Conservation (phyloP, 2,888 invertebrate species). For the Heliconius sara region DNA sequence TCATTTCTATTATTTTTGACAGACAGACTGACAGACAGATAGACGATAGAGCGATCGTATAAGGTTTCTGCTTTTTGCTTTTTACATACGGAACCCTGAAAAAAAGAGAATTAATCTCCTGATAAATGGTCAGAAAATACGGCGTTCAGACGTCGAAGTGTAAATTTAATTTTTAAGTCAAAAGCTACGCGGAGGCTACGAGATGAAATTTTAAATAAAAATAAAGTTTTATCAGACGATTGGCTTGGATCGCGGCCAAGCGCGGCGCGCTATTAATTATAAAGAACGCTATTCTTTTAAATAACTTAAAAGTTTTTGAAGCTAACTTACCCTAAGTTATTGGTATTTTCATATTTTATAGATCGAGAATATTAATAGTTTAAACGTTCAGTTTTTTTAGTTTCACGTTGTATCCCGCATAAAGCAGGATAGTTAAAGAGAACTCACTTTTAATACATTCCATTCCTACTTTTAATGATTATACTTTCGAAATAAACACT, state of each 20-base stretch:
- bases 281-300: constrained; percentile 14
- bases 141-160: constrained; percentile 21
- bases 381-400: neutral
- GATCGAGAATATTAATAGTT: neutral
- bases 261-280: constrained; percentile 36
- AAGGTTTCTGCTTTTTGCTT: neutral
- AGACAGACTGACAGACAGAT: neutral
- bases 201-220: constrained; percentile 52
- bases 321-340: constrained; percentile 9
- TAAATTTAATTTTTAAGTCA: constrained; percentile 37
- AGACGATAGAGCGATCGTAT: neutral
- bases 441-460: neutral
- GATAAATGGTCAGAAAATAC: constrained; percentile 28
- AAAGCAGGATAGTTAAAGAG: neutral
- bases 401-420: neutral
- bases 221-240: constrained; percentile 50
- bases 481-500: no score
- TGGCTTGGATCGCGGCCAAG: constrained; percentile 46
- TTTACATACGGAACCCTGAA: neutral
- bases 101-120: constrained; percentile 14
- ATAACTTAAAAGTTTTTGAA: constrained; percentile 8
- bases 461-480: neutral
- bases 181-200: constrained; percentile 41
- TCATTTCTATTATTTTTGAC: no score
- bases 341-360: constrained; percentile 13